Base-by-base conservation (phyloP, 2,888 invertebrate genomes). In the Orchesellides sinensis region DNA sequence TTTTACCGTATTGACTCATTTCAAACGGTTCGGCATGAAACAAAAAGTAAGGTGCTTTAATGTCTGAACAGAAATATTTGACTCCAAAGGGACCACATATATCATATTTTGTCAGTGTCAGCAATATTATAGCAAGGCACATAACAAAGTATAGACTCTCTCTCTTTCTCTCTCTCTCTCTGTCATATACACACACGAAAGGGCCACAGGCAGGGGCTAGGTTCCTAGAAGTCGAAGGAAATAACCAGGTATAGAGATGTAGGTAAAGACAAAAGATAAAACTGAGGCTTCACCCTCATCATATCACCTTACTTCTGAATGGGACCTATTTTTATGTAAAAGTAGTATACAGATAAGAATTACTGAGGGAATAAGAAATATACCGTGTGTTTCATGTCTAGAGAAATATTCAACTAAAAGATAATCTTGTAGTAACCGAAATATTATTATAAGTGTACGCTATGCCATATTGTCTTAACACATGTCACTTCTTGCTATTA, bases 81-180 rank as follows among this genome's bases (percentile, higher is more conserved):
- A 61, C 52, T 79, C 72, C 79, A 23, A 80, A 72, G 72, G 72
- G 70, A 25, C 80, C 65, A 65, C 80, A 72, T 80, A 80, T 80
- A 80, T 80, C 80, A 80, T 80, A 69, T 72, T 79, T 80, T 79
- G 80, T 72, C 72, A 72, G 79, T 52, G 70, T 52, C 66, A 65
- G 65, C n/a, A 56, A 14, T 32, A 27, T 21, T 29, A 35, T n/a
- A n/a, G n/a, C n/a, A n/a, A n/a, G n/a, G n/a, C n/a, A n/a, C n/a
- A n/a, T n/a, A n/a, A n/a, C n/a, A n/a, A n/a, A n/a, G n/a, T n/a
- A n/a, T n/a, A n/a, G n/a, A n/a, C n/a, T n/a, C n/a, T n/a, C n/a
- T n/a, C n/a, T n/a, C 19, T 10, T 23, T 8, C 17, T 56, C 25
- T 56, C 23, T 4, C 25, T 56, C 25, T 56, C 19, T 49, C 17